These are phyloP conservation scores for Tadarida brasiliensis DNA, from an alignment of 2,797 vertebrate species.

Conservation along the genomic window DNA sequence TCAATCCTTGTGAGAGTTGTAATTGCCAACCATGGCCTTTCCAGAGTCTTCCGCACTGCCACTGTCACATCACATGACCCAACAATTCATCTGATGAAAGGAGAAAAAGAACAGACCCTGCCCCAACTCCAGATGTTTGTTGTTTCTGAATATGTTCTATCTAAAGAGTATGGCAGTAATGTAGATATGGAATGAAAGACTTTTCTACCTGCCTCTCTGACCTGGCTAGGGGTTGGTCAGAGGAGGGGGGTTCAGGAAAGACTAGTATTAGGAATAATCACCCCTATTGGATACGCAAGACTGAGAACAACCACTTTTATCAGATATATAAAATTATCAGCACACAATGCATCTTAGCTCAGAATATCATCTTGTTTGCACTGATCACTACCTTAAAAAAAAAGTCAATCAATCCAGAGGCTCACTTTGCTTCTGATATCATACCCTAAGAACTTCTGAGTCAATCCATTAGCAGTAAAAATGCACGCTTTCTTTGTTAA, in stretches of 20 bases:
- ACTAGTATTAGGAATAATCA: background rate
- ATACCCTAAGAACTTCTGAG: background rate
- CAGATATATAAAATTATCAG: background rate
- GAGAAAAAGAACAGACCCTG: background rate
- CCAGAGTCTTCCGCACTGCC: background rate
- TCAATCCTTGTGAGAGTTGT: background rate
- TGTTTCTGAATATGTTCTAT: background rate
- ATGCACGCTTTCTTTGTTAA: background rate
- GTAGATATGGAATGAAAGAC: background rate
- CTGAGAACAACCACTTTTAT: background rate
- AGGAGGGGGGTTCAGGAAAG: background rate
- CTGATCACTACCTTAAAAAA: background rate
- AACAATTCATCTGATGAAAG: background rate
- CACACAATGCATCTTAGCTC: background rate
- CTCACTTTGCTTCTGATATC: background rate
- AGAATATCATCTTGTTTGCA: background rate
- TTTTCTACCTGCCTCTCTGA: background rate
- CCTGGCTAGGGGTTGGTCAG: background rate
- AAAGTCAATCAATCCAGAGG: background rate
- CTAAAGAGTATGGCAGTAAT: background rate
- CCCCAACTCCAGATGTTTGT: background rate
- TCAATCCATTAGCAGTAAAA: background rate
- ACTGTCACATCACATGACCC: background rate
- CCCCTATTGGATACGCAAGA: background rate
- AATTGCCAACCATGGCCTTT: background rate